Percentiles rank a stretch among this genome's conserved stretches.
These are phyloP conservation scores for Gnatocerus cornutus DNA, from an alignment of 2,888 invertebrate species.

Conservation along the genomic window DNA sequence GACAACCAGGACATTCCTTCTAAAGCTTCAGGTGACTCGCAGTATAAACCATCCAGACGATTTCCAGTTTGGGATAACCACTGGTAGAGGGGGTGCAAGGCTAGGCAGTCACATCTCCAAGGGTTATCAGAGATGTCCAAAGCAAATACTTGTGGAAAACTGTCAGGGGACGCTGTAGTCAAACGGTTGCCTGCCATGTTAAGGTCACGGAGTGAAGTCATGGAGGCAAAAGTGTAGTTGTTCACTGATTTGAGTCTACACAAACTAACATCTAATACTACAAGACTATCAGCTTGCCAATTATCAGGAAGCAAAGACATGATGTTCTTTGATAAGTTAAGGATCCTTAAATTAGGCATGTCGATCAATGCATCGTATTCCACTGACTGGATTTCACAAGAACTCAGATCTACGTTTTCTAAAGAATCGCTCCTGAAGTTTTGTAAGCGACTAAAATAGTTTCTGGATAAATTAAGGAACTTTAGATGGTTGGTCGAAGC, in stretches of 20 bases:
- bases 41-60: constrained; percentile 73
- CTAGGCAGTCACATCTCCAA: constrained; percentile 83
- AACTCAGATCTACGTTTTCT: constrained; percentile 76
- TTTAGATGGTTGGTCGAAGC: constrained; percentile 76
- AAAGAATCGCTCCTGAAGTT: constrained; percentile 76
- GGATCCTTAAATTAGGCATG: constrained; percentile 74
- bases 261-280: constrained; percentile 75
- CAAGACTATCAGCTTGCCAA: constrained; percentile 76
- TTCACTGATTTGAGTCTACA: constrained; percentile 77
- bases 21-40: constrained; percentile 77
- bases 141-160: constrained; percentile 76
- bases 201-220: constrained; percentile 76
- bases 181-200: constrained; percentile 83
- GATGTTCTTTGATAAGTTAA: constrained; percentile 81
- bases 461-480: constrained; percentile 78
- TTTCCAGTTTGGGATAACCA: constrained; percentile 75
- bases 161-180: constrained; percentile 75
- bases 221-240: constrained; percentile 77
- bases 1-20: constrained; percentile 80
- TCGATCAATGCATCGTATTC: constrained; percentile 75
- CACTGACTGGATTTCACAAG: constrained; percentile 78
- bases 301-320: constrained; percentile 77
- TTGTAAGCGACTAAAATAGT: constrained; percentile 76
- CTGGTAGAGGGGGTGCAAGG: constrained; percentile 77
- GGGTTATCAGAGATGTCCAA: constrained; percentile 82